A percentile compares a stretch with the other conserved stretches of the same genome.
Conservation (phyloP, 2,888 invertebrate genomes). For the Stenurella melanura region DNA sequence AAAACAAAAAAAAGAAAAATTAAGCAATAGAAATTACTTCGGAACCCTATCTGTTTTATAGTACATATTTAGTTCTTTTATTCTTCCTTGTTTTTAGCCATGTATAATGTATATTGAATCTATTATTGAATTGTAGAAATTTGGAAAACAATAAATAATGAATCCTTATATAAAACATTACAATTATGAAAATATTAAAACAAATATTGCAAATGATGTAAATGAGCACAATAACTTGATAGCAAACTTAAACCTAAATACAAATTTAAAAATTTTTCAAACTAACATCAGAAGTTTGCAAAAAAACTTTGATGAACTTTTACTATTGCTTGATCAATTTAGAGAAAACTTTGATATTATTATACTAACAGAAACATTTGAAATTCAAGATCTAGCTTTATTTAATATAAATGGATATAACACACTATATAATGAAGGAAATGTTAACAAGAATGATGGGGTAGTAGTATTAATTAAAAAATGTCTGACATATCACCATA, state of each 20-base stretch:
- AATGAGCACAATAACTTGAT: background rate
- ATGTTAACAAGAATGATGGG: too few species aligned
- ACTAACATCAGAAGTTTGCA: constrained; percentile 17
- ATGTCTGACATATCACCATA: background rate
- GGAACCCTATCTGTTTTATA: too few species aligned
- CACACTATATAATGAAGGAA: too few species aligned
- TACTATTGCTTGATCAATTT: background rate
- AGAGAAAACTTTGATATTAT: constrained; percentile 5
- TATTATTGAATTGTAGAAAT: background rate
- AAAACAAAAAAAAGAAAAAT: background rate
- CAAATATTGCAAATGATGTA: constrained; percentile 4
- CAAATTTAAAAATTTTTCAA: constrained; percentile 3
- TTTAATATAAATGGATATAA: constrained; percentile 7
- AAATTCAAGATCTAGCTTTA: background rate
- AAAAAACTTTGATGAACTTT: constrained; percentile 18
- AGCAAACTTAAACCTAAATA: background rate
- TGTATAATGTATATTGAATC: too few species aligned
- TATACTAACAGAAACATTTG: constrained; percentile 11
- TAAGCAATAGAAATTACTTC: background rate
- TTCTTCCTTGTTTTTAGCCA: too few species aligned
- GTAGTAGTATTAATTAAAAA: constrained; percentile 8
- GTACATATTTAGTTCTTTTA: too few species aligned
- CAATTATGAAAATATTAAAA: constrained; percentile 4
- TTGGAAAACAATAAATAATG: background rate
- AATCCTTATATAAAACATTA: constrained; percentile 12